Base-by-base conservation (phyloP, 2,113 vertebrate species). In the Rousettus leschenaultii region DNA sequence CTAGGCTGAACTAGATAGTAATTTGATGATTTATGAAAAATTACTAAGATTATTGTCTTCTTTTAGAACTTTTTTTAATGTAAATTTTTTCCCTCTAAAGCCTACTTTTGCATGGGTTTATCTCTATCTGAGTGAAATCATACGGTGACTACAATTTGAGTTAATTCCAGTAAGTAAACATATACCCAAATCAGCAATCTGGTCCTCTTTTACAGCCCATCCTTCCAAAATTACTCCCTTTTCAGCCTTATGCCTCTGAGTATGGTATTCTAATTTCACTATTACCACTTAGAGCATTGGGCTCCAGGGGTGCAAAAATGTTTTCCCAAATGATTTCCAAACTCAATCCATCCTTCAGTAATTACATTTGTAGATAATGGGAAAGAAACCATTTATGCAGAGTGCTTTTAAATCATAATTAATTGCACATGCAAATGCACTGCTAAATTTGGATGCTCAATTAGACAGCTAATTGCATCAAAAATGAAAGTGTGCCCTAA, bases 351-450 rank as follows among this genome's bases (percentile, higher is more conserved):
- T 96, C 93, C 93, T 97, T 96, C 93, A 85, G 96, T 98, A 98
- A 98, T 97, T 97, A 97, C 91, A 88, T 96, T 97, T 96, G 86
- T 92, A 97, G 96, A 97, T 97, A 97, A 98, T 97, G 89, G 97
- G 71, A 97, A 95, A 96, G 94, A 97, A 97, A 93, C 91, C 93
- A 97, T 95, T 98, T 97, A 87, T 21, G 35, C 59, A 92, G 97
- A 97, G 78, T 85, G 94, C 96, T 95, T 98, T 97, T 96, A 97
- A 97, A 97, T 97, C 96, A 98, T 97, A 98, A 98, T 98, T 98
- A 98, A 98, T 98, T 97, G 95, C 97, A 95, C 97, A 97, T 97
- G 96, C 95, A 97, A 97, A 98, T 97, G 91, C 94, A 93, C 93
- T 96, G 94, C 97, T 97, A 97, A 98, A 97, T 97, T 95, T 96